Percentiles rank a stretch among this genome's conserved stretches.
phyloP scores from a whole-genome alignment of 1,140 invertebrate species.

The Vanessa tameamea region DNA sequence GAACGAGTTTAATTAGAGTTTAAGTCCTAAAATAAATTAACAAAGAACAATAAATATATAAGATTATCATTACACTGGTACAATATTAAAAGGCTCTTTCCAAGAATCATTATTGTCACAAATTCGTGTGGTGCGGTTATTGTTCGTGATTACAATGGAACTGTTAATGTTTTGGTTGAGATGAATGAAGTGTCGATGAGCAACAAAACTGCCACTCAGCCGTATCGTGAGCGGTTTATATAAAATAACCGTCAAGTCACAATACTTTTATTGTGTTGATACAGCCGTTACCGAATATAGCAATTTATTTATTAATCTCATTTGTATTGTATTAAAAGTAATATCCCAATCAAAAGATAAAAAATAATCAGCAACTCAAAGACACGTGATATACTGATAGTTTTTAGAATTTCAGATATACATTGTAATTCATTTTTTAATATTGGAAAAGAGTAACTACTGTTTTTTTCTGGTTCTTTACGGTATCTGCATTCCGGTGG shows the following conservation, averaged over 20 bases:
- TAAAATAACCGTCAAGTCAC: conserved; percentile 25
- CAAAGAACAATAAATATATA: conserved; percentile 1
- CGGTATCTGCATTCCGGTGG: too few species aligned
- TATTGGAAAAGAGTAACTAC: too few species aligned
- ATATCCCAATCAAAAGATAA: background rate
- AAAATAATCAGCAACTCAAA: too few species aligned
- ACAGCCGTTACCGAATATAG: too few species aligned
- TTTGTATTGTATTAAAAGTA: background rate
- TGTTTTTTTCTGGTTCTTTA: too few species aligned
- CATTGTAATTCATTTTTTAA: too few species aligned
- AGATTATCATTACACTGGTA: conserved; percentile 16
- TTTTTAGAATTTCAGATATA: too few species aligned
- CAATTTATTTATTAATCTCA: background rate
- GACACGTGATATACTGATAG: too few species aligned
- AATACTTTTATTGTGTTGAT: conserved; percentile 11
- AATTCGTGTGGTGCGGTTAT: conserved; percentile 49
- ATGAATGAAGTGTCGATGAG: conserved; percentile 71
- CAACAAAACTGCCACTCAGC: conserved; percentile 49
- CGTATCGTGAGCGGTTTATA: conserved; percentile 17
- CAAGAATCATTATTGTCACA: conserved; percentile 27
- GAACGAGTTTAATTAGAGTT: background rate
- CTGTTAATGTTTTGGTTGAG: conserved; percentile 71
- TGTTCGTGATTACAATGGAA: conserved; percentile 69
- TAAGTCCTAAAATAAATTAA: background rate
- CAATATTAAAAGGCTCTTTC: conserved; percentile 17